Evolutionary conservation across 1,140 invertebrate species (phyloP).

Genomic region (Tetranychus urticae): DNA sequence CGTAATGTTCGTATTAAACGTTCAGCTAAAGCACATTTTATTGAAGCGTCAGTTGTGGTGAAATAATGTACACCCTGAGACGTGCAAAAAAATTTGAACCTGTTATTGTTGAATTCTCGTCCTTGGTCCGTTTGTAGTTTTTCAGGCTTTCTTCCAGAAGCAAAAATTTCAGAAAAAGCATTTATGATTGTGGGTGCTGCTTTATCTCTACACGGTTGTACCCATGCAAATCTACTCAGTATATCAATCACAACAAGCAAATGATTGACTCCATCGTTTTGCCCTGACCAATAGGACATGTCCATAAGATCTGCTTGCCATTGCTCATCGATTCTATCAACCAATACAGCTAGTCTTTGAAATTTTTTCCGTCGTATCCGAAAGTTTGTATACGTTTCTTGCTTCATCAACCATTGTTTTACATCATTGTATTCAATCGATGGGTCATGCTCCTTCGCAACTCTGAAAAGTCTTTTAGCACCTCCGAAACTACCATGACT

Average conservation of each 20-base stretch:
- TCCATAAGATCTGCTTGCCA: background rate
- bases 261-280: background rate
- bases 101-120: slow-evolving; percentile 5
- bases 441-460: background rate
- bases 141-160: background rate
- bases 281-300: background rate
- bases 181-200: background rate
- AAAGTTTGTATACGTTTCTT: background rate
- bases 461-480: background rate
- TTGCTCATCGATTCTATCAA: background rate
- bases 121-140: slow-evolving; percentile 5
- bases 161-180: background rate
- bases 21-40: slow-evolving; percentile 25
- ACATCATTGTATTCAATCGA: background rate
- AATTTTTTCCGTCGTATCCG: background rate
- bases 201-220: background rate
- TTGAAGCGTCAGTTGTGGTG: slow-evolving; percentile 15
- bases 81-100: slow-evolving; percentile 16
- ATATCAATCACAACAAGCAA: background rate
- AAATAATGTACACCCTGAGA: slow-evolving; percentile 21
- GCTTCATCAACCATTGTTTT: background rate
- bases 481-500: background rate
- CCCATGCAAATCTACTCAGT: background rate
- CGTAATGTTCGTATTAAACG: slow-evolving; percentile 23
- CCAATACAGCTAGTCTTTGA: background rate